Evolutionary conservation across 1,140 invertebrate genomes (phyloP), one percentile per base, ranked within the genome.

Genomic region (Drepana arcuata): DNA sequence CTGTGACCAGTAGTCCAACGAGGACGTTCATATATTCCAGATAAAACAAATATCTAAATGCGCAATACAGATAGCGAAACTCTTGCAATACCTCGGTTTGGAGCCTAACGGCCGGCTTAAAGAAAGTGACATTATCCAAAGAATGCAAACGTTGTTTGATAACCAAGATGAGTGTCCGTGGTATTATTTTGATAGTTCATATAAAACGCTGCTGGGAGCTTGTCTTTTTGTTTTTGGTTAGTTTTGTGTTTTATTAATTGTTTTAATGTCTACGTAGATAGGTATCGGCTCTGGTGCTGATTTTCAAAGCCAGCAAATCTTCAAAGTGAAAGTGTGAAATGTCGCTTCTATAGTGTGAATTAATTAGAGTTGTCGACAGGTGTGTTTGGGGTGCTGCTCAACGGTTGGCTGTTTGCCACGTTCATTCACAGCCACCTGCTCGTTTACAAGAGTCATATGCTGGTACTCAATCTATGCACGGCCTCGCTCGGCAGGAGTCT

Each of bases 371-470:
- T n/a, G n/a, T 41, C 60, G 58, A 48, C 67, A 85, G 83, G 84
- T 64, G 51, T 82, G 41, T 74, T 79, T 41, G 75, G 83, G 61
- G 69, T 83, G 66, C 72, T 85, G 55, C 60, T 85, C 40, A 84
- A 86, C 48, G 67, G 66, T 41, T 85, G 83, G 83, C 72, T 85
- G 33, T 79, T 80, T 54, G 64, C 69, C 64, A 83, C 83, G 15
- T 84, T 85, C 59, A 56, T 84, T 41, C 75, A 84, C 55, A 84
- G 82, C 64, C 81, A 84, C 59, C 71, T 85, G 25, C 55, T 84
- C 15, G 65, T 72, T 30, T 79, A 77, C 50, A 80, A 73, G 48
- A 84, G 82, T 62, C 80, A 84, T 50, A 64, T 84, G 32, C 38
- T 85, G 41, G 69, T 85, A 47, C 68, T 84, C 24, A 85, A 84